Conservation (phyloP, 2,113 vertebrate species). For the Pipa parva region DNA sequence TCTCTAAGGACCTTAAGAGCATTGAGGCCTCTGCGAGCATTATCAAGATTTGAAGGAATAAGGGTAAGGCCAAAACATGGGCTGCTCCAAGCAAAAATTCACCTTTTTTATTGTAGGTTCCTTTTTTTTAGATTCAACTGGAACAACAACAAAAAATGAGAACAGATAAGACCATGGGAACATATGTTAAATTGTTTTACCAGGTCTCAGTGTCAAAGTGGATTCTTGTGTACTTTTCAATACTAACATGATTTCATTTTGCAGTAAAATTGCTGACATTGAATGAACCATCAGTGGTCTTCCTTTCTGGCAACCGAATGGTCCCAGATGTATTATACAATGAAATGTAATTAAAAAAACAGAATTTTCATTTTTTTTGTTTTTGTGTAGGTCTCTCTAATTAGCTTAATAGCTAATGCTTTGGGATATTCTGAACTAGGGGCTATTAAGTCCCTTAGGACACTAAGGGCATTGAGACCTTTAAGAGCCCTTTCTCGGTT, state of each 20-base stretch:
- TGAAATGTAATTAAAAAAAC: constrained; percentile 4
- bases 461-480: constrained; percentile 88
- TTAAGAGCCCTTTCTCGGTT: constrained; percentile 95
- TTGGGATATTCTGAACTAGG: constrained; percentile 69
- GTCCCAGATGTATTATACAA: not conserved
- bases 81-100: constrained; percentile 4
- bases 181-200: not conserved
- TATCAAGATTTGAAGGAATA: constrained; percentile 78
- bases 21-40: constrained; percentile 88
- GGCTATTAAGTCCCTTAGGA: constrained; percentile 91
- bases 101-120: constrained; percentile 29
- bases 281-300: not conserved
- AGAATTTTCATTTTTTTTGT: constrained; percentile 41
- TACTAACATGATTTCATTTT: constrained; percentile 19
- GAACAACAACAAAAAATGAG: constrained; percentile 22
- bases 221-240: not conserved
- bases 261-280: not conserved
- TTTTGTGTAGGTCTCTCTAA: constrained; percentile 80
- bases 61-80: constrained; percentile 55
- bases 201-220: constrained; percentile 14
- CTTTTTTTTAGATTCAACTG: constrained; percentile 16
- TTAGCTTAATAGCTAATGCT: constrained; percentile 80
- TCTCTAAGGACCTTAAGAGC: constrained; percentile 90
- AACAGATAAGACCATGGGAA: constrained; percentile 1
- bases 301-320: not conserved